These are phyloP conservation scores for Argyra leucocephala DNA, from an alignment of 2,888 invertebrate genomes.

Conservation along the genomic window DNA sequence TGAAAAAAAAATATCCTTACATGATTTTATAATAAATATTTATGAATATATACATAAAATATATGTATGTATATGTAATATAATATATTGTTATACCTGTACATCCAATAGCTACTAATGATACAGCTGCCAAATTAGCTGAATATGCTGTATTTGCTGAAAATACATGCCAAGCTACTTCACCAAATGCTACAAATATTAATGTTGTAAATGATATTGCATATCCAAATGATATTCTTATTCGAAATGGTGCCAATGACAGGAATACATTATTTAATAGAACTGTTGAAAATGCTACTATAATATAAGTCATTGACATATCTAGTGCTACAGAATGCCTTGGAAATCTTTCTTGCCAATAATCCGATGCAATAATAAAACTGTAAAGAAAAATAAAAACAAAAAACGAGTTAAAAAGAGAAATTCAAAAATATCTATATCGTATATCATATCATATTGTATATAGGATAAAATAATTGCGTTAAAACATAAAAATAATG, in stretches of 20 bases:
- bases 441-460: no score
- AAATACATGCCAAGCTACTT: slow-evolving; percentile 79
- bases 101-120: slow-evolving; percentile 77
- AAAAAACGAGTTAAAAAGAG: no score
- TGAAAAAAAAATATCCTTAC: background rate
- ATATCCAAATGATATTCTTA: slow-evolving; percentile 81
- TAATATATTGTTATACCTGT: slow-evolving; percentile 51
- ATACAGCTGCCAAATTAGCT: slow-evolving; percentile 74
- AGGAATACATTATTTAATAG: slow-evolving; percentile 75
- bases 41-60: background rate
- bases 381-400: no score
- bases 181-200: slow-evolving; percentile 73
- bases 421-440: no score
- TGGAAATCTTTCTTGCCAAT: slow-evolving; percentile 77
- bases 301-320: slow-evolving; percentile 84
- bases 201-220: slow-evolving; percentile 70
- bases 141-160: slow-evolving; percentile 68
- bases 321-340: slow-evolving; percentile 80
- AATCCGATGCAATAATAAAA: slow-evolving; percentile 89
- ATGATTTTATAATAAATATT: background rate
- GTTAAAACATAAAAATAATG: no score
- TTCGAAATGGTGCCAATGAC: slow-evolving; percentile 69
- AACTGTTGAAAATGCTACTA: slow-evolving; percentile 81
- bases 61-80: no score
- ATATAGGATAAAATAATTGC: no score